Evolutionary conservation across 2,888 invertebrate genomes (phyloP), one percentile per base, ranked within the genome.

Genomic region (Druceiella hillmani): DNA sequence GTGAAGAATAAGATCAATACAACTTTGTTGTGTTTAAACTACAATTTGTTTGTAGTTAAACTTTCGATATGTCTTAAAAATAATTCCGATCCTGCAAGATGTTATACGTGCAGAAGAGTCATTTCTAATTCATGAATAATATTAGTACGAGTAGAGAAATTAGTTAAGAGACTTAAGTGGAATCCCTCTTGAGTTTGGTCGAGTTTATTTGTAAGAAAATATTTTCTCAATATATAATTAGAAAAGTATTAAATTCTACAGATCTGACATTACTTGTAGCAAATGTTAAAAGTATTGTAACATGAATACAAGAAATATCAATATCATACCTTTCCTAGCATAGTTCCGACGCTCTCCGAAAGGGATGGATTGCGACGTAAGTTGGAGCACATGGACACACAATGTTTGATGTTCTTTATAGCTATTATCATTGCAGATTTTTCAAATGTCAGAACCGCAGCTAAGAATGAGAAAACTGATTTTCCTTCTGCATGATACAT

Each of bases 381-480:
- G 34, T 75, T 71, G 52, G 84, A 80, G 57, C 93, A 93, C 0
- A 93, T 79, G n/a, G 74, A 65, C 36, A 92, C 72, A 38, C 89
- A 83, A 36, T 76, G 73, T 60, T 90, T 91, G 33, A 93, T 66
- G 7, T 86, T 78, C 15, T 78, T 75, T 2, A 84, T 76, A 1
- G 93, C 89, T 40, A 74, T 67, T 44, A 75, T 76, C 42, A 93
- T 86, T 51, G 87, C 81, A 41, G 70, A 68, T 53, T 82, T 83
- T 58, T 97, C 94, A 57, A 93, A 91, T 2, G 95, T 95, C 55
- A 98, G 75, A 57, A 93, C 82, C 0, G 95, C 94, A 57, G 95
- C 92, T 22, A 97, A 76, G 59, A 90, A 95, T 52, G 85, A 74
- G 56, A 97, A 91, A 17, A 92, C 89, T 3, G 88, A 81, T 45